Evolutionary conservation across 2,888 invertebrate species (phyloP).

Genomic region (Hybos culiciformis): DNA sequence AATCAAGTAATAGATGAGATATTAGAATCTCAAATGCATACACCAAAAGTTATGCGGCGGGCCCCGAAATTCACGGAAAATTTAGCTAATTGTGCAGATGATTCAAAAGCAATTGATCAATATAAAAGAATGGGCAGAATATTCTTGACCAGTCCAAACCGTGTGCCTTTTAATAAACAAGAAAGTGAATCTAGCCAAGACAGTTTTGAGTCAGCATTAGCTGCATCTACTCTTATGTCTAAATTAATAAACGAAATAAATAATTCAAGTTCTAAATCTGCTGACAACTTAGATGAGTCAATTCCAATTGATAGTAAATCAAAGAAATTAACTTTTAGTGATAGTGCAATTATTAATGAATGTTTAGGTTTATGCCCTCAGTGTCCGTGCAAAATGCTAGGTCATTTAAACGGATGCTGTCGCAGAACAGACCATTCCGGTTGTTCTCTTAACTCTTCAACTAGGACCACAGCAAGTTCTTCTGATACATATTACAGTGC

Average conservation of each 20-base stretch:
- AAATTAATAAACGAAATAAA: constrained; percentile 18
- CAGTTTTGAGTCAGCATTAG: constrained; percentile 41
- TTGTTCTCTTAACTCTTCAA: constrained; percentile 16
- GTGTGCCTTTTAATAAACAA: constrained; percentile 19
- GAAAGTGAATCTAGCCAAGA: constrained; percentile 35
- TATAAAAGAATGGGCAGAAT: constrained; percentile 41
- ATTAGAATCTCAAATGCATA: constrained; percentile 37
- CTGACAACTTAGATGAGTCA: constrained; percentile 42
- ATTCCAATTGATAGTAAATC: constrained; percentile 18
- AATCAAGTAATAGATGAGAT: constrained; percentile 27
- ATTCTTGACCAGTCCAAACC: constrained; percentile 35
- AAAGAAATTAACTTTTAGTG: constrained; percentile 33
- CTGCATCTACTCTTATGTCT: constrained; percentile 23
- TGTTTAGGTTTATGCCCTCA: constrained; percentile 27
- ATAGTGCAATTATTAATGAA: constrained; percentile 30
- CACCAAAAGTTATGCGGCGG: constrained; percentile 46
- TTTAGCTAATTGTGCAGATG: constrained; percentile 51
- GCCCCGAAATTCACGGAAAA: constrained; percentile 52
- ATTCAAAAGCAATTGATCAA: constrained; percentile 42
- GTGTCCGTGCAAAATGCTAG: constrained; percentile 25
- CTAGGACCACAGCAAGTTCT: constrained; percentile 21
- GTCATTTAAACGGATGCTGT: constrained; percentile 20
- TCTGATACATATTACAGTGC: constrained; percentile 35
- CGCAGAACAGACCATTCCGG: constrained; percentile 22
- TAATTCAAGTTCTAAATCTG: constrained; percentile 38